Base-by-base conservation (phyloP, 2,797 vertebrate species). In the Sebastes minor region DNA sequence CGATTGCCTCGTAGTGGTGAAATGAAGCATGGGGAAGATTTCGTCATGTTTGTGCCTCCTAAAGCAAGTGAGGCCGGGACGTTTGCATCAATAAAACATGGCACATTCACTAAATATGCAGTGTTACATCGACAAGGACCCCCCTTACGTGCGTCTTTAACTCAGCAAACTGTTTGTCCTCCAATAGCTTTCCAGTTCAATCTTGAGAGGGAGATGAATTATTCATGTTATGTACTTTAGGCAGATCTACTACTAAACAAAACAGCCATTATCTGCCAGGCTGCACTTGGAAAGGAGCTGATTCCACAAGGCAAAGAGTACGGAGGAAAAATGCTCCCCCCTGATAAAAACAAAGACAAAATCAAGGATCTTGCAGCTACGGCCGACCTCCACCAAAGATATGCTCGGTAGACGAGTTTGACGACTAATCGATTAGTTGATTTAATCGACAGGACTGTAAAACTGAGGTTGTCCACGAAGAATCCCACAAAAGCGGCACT, bases 71-170 rank as follows among this genome's bases (percentile, higher is more conserved):
- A 88, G 73, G 78, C 78, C 78, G 61, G 81, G 81, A 87, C 53
- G 49, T 74, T 71, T 11, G 35, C 91, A 92, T 95, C 74, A 94
- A 95, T 95, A 94, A 95, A 95, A 94, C 82, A 95, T 91, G 70
- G 59, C 70, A 62, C 79, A 75, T 86, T 83, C 75, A 63, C 87
- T 89, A 88, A 93, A 91, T 91, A 88, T 86, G 81, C 84, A 86
- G 88, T 30, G 76, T 85, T 84, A 89, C 93, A 71, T 81, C 20
- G 76, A 84, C 89, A 76, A 81, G 61, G 80, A 76, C 57, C 80
- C 76, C 70, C 57, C 52, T 85, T 70, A 88, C 68, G 71, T 86
- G 88, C 65, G 2, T 88, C 81, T 83, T 85, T 78, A 68, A 83
- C 87, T 90, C 81, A 27, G 82, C 74, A 85, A 91, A 94, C 81